A percentile compares a stretch with the other conserved stretches of the same genome.
Conservation (phyloP, 1,140 invertebrate genomes). For the Nasonia giraulti region DNA sequence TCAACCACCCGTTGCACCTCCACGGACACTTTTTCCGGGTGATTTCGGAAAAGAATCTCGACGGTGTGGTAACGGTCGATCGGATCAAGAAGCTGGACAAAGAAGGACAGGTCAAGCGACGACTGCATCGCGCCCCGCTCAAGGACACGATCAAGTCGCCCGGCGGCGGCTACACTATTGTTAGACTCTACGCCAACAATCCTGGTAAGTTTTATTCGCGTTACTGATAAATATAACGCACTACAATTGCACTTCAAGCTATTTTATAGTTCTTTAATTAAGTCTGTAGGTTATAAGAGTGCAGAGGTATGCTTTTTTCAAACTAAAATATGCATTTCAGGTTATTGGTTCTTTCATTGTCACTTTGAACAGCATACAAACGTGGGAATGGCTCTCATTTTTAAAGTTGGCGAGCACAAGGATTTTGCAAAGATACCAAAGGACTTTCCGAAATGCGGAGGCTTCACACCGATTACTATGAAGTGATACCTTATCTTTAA, state of each 20-base stretch:
- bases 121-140: constrained; percentile 82
- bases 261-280: no score
- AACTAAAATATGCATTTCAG: constrained; percentile 49
- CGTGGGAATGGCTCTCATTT: constrained; percentile 72
- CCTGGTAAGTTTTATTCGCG: neutral
- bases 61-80: constrained; percentile 79
- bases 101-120: constrained; percentile 83
- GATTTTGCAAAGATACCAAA: constrained; percentile 66
- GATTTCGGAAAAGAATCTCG: constrained; percentile 80
- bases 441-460: constrained; percentile 69
- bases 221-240: neutral
- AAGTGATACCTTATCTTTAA: no score
- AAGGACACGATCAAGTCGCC: constrained; percentile 92
- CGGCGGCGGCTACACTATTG: constrained; percentile 89
- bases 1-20: constrained; percentile 89
- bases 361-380: constrained; percentile 73
- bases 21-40: constrained; percentile 91
- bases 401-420: constrained; percentile 69
- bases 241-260: no score
- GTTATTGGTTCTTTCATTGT: constrained; percentile 75
- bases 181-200: constrained; percentile 57
- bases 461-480: neutral
- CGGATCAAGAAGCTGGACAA: constrained; percentile 81
- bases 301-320: no score
- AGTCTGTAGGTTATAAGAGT: no score